Base-by-base conservation (phyloP, 2,888 invertebrate species). In the Polyploca ridens region DNA sequence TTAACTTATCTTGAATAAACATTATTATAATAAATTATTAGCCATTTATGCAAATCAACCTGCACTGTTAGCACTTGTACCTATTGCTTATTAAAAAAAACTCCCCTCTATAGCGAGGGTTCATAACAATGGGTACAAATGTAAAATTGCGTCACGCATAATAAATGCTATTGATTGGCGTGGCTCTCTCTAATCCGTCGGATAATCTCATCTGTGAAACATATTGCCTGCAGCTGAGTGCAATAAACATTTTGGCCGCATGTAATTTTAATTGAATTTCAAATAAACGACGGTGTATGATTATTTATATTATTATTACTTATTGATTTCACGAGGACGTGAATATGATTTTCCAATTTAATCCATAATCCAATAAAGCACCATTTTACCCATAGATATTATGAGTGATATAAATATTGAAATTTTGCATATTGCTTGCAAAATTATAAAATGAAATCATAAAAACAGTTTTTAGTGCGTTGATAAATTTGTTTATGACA, bases 21-120 rank as follows among this genome's bases (percentile, higher is more conserved):
- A 16, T 49, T 49, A 49, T 49, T 49, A 54, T n/a, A 27, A 41
- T 44, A 60, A 60, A n/a, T 60, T 35, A 60, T 35, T 60, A 11
- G 60, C 16, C 11, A 19, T 60, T 41, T 35, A 59, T 35, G 35
- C 16, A 7, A 59, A 59, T n/a, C 5, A 59, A 59, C 59, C 59
- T 35, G 16, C 59, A 5, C 3, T 59, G 59, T 35, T 59, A 33
- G 59, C 59, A 59, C 59, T 58, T 58, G 59, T 14, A 7, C 33
- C 35, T 33, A 14, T n/a, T 19, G 54, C 54, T n/a, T 19, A 54
- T 54, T 19, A 54, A 54, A 19, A 54, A 54, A 54, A 54, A 54
- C 16, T 54, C 54, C 10, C 54, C 54, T 41, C 54, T 10, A 10
- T 14, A 14, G 33, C 59, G 35, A 35, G 16, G 33, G n/a, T 58